Base-by-base conservation (phyloP, 2,113 vertebrate species). In the Triplophysa dalaica region DNA sequence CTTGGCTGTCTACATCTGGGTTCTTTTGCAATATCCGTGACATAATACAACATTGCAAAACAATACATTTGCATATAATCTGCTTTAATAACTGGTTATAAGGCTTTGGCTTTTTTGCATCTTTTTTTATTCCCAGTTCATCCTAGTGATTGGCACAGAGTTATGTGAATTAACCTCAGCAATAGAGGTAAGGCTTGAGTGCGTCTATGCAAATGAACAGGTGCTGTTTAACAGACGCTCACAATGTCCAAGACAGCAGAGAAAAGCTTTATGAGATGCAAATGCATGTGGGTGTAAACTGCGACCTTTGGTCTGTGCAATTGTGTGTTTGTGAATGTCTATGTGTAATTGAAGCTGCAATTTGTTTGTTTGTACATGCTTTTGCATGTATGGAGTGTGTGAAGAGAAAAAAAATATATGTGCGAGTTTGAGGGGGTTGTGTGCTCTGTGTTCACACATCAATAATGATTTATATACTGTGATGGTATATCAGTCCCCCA, bases 201-300 rank as follows among this genome's bases (percentile, higher is more conserved):
- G 73, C 41, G 11, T 75, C 60, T 62, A 16, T 75, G 73, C 73
- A 75, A 29, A 75, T 75, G 73, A 75, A 63, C 73, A 75, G 60
- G 73, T 75, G 73, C 58, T 48, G 38, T 8, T 4, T 26, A 19
- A 5, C 68, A 52, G 13, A 70, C 68, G 22, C 67, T n/a, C 45
- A 70, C 17, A 70, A n/a, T 33, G 54, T 73, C 54, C 6, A n/a
- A 58, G n/a, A 22, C 3, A 33, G 48, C 26, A 72, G 19, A 38
- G 54, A 48, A 62, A 73, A 75, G 56, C 72, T 26, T 62, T 13
- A 22, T 61, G 38, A 75, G 14, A 48, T 75, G 29, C 11, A 73
- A 58, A 22, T 73, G 56, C 1, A 8, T 17, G 56, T 43, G 52
- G 19, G 19, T 2, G 17, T 60, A 26, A 73, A 52, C 17, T 1